These are phyloP conservation scores for Ptilorrhoa leucosticta DNA, from an alignment of 2,113 vertebrate species.

Conservation along the genomic window DNA sequence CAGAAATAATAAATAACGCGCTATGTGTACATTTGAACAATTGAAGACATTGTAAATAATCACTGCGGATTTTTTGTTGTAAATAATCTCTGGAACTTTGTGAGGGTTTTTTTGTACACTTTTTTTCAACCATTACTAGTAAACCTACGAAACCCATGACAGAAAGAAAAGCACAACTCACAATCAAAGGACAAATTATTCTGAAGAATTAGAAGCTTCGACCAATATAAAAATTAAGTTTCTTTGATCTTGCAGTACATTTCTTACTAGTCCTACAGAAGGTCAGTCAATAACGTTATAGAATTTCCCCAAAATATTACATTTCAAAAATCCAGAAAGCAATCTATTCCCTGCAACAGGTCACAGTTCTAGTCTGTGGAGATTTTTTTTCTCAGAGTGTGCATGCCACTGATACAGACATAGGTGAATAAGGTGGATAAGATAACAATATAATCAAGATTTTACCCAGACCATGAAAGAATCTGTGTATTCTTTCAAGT, in stretches of 20 bases:
- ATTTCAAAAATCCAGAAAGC: neutral
- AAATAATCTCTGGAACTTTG: neutral
- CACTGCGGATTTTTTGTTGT: neutral
- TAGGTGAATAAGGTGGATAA: neutral
- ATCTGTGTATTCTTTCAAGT: neutral
- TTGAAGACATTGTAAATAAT: neutral
- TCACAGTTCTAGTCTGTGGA: neutral
- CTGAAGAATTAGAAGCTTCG: neutral
- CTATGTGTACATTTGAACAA: neutral
- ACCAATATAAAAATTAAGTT: neutral
- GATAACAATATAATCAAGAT: neutral
- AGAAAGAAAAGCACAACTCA: neutral
- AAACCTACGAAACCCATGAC: neutral
- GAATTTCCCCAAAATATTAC: neutral
- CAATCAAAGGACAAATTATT: neutral
- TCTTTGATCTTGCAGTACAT: neutral
- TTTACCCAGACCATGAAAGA: neutral
- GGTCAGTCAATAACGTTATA: neutral
- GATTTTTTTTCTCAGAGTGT: neutral
- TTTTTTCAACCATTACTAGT: neutral
- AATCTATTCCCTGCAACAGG: neutral
- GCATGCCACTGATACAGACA: neutral
- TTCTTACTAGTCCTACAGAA: neutral
- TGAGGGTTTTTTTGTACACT: neutral
- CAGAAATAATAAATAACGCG: neutral